These are phyloP conservation scores for Chitala chitala DNA, from an alignment of 2,113 vertebrate species.

Conservation along the genomic window DNA sequence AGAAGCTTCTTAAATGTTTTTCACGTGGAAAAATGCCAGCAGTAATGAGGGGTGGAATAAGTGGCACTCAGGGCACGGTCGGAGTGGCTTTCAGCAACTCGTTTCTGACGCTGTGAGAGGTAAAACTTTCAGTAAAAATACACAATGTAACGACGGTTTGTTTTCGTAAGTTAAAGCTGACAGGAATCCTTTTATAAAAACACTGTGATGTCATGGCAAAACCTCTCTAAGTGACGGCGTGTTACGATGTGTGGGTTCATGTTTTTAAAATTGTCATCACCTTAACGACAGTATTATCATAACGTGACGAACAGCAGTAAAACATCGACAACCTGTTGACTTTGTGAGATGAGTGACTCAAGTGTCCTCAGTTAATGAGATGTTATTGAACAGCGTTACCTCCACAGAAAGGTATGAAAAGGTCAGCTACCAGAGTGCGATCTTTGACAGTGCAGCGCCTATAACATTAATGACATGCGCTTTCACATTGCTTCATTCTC, in stretches of 20 bases:
- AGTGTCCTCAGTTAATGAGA: too few species aligned
- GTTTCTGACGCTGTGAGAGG: slow-evolving; percentile 30
- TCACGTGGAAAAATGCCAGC: neutral
- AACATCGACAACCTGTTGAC: neutral
- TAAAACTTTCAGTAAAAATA: slow-evolving; percentile 28
- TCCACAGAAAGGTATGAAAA: too few species aligned
- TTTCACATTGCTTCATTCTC: too few species aligned
- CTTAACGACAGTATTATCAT: neutral
- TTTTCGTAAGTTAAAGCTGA: slow-evolving; percentile 40
- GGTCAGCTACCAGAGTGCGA: too few species aligned
- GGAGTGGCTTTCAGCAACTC: neutral
- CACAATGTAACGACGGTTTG: slow-evolving; percentile 34
- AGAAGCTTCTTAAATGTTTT: slow-evolving; percentile 7
- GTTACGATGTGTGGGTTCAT: slow-evolving; percentile 32
- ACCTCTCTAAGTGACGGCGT: slow-evolving; percentile 23
- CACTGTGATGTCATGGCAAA: slow-evolving; percentile 40
- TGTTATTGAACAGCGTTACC: too few species aligned
- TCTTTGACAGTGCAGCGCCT: too few species aligned
- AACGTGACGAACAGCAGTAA: neutral
- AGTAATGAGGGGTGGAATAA: too few species aligned
- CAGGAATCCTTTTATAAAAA: slow-evolving; percentile 41
- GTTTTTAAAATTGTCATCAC: slow-evolving; percentile 37
- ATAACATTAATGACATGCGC: too few species aligned
- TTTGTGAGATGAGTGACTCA: neutral
- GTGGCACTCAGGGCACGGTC: too few species aligned